phyloP scores from a whole-genome alignment of 2,888 invertebrate genomes.

The Andrena fulva region DNA sequence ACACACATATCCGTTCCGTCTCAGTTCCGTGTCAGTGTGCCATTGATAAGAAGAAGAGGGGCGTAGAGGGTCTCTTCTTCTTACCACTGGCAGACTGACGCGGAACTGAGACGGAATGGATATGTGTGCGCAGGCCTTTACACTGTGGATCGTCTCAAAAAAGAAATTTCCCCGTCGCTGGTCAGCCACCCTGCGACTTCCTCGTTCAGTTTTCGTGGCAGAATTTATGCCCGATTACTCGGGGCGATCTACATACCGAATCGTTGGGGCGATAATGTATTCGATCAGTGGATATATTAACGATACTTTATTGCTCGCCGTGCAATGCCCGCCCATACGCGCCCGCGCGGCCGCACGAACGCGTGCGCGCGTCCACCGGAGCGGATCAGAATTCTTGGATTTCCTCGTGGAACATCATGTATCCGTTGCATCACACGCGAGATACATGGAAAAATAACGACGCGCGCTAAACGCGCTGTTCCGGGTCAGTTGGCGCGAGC shows the following conservation, averaged over 20 bases:
- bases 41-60: too few relatives aligned
- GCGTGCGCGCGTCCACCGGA: conserved; percentile 56
- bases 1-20: too few relatives aligned
- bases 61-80: too few relatives aligned
- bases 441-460: conserved; percentile 64
- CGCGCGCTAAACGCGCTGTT: conserved; percentile 64
- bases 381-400: conserved; percentile 68
- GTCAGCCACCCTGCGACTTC: conserved; percentile 13
- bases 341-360: conserved; percentile 23
- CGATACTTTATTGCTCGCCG: conserved; percentile 75
- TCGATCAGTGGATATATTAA: conserved; percentile 77
- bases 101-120: too few relatives aligned
- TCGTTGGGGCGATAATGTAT: conserved; percentile 77
- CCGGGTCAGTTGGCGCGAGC: conserved; percentile 64
- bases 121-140: too few relatives aligned
- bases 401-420: conserved; percentile 56
- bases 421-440: conserved; percentile 46
- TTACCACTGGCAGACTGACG: too few relatives aligned
- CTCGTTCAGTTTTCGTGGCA: conserved; percentile 58
- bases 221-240: conserved; percentile 70
- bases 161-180: background rate
- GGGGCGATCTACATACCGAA: conserved; percentile 73
- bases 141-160: background rate
- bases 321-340: conserved; percentile 47
- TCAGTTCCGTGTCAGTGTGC: too few relatives aligned